Conservation (phyloP, 1,140 invertebrate genomes). For the Ctenoplectra terminalis region DNA sequence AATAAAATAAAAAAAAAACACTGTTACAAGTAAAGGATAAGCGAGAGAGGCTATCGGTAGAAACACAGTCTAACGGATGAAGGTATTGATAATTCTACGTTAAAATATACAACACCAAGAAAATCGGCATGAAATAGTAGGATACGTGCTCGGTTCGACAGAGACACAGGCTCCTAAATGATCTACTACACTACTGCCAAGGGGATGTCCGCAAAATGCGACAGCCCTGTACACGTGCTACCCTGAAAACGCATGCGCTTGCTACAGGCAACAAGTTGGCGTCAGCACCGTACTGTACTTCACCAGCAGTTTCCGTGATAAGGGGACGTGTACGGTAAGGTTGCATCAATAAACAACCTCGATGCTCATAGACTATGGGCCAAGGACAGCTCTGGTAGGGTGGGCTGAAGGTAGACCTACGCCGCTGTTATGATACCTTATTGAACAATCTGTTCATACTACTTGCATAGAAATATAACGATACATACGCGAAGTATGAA, state of each 20-base stretch:
- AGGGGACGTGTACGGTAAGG: slow-evolving; percentile 20
- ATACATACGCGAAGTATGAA: neutral
- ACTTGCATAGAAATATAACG: slow-evolving; percentile 5
- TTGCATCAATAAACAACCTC: slow-evolving; percentile 60
- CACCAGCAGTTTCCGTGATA: slow-evolving; percentile 12
- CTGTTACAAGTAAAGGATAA: neutral
- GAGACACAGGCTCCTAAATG: neutral
- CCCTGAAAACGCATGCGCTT: slow-evolving; percentile 65
- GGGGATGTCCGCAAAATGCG: slow-evolving; percentile 48
- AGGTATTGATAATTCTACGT: neutral
- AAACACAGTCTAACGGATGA: neutral
- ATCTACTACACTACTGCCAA: slow-evolving; percentile 31
- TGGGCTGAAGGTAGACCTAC: neutral
- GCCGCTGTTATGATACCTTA: slow-evolving; percentile 26
- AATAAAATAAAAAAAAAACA: too few species aligned
- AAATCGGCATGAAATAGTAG: neutral
- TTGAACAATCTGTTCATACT: slow-evolving; percentile 35
- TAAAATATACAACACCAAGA: neutral
- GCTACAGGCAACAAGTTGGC: slow-evolving; percentile 69
- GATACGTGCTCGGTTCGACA: too few species aligned
- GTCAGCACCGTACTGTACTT: slow-evolving; percentile 58
- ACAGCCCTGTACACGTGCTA: slow-evolving; percentile 56
- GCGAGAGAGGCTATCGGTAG: too few species aligned
- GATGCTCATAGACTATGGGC: slow-evolving; percentile 50
- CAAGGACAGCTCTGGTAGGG: slow-evolving; percentile 59